Base-by-base conservation (phyloP, 2,888 invertebrate genomes). In the Criorhina ranunculi region DNA sequence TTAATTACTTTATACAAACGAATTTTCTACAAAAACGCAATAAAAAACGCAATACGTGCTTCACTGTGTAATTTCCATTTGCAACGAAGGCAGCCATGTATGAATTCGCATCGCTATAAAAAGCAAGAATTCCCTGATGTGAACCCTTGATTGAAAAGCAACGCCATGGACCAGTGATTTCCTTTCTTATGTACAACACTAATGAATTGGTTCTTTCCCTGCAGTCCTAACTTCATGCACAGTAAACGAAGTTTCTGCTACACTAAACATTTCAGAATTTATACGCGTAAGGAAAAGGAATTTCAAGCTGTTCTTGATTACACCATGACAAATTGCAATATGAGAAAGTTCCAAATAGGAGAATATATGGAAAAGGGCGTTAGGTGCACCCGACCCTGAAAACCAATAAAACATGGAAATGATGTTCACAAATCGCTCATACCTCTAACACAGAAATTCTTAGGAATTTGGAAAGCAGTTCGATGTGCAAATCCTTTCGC, bases 81-180 rank as follows among this genome's bases (percentile, higher is more conserved):
- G 64, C 57, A 82, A 70, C 49, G 62, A 33, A 42, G 40, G 51
- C 81, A 77, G 9, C 49, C 81, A 82, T 77, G 81, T 77, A 76
- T 81, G 37, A 75, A 66, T 73, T 75, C 55, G 55, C 59, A 73
- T 66, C 33, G 78, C 76, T 67, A 53, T 60, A 60, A 66, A 79
- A 66, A 73, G 17, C 59, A 60, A 67, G 75, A 75, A 81, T 59
- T 82, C 64, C 57, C 67, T 69, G 73, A 73, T 69, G 83, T 79
- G 79, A 83, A 75, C 73, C 83, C 62, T 79, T 85, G 85, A 85
- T 85, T 85, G 79, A 85, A 80, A 85, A 85, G 85, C 85, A 85
- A 85, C 79, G 64, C 85, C 85, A 85, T 79, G 85, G 79, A 85
- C 79, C 79, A 85, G 75, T 85, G 85, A 85, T 85, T 85, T 79